Evolutionary conservation across 2,888 invertebrate genomes (phyloP), one percentile per base, ranked within the genome.

Genomic region (Latheticus oryzae): DNA sequence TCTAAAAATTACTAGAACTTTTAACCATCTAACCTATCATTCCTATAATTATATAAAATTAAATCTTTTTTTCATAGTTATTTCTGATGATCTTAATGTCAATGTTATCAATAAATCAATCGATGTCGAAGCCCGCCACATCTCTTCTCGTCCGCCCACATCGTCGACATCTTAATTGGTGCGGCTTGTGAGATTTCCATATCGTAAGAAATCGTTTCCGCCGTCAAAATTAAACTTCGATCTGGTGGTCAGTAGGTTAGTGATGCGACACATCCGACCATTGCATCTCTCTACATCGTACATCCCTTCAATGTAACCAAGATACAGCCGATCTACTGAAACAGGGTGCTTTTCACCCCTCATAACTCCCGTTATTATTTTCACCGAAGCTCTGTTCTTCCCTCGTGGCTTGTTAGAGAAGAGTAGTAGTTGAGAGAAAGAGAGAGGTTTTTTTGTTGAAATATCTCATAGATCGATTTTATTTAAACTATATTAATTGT

Each of bases 201-300:
- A 5, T 21, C 9, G 26, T 11, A 43, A 13, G 42, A 43, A 28
- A 12, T 4, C 13, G 9, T 33, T 47, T 35, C 47, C 33, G 47
- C 24, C 35, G 23, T 50, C 38, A 37, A 50, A 50, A 50, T 38
- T 24, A 50, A 50, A 12, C 23, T 50, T 50, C 50, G 50, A 50
- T 50, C 26, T 38, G 13, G 50, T 69, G 71, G 71, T 71, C 70
- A 71, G 69, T 72, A 66, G 72, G 72, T 72, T 68, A 72, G 69
- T 72, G 62, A 66, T 64, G 62, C 63, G 52, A 61, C 61, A 57
- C 59, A 66, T 51, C 61, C 58, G 68, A 56, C 66, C 70, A 69
- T 40, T 60, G 58, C 61, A 19, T 15, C 24, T 52, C 23, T 24
- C 21, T 35, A 33, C n/a, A 7, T 19, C 17, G n/a, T n/a, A 7